phyloP scores from a whole-genome alignment of 92 coral and sea anemone genomes.

The Epizoanthus rinbou region DNA sequence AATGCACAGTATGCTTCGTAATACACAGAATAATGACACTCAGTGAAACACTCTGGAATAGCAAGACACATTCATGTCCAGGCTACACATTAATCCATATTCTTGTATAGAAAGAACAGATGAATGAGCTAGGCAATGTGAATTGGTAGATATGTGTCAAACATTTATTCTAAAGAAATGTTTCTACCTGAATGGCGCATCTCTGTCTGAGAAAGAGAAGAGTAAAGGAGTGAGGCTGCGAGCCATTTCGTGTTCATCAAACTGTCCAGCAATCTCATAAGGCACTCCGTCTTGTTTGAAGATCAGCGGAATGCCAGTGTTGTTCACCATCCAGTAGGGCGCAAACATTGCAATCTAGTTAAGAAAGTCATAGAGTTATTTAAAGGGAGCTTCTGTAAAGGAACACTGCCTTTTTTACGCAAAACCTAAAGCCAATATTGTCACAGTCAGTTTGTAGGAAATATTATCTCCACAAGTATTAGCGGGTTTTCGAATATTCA shows the following conservation, averaged over 20 bases:
- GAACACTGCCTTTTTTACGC: no score
- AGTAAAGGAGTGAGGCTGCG: slow-evolving; percentile 92
- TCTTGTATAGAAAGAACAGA: not conserved
- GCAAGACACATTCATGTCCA: no score
- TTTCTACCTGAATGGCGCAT: slow-evolving; percentile 76
- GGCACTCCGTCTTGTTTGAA: slow-evolving; percentile 87
- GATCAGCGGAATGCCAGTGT: slow-evolving; percentile 95
- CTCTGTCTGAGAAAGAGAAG: slow-evolving; percentile 91
- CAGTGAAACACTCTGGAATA: no score
- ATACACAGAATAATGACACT: no score
- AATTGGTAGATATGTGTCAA: no score
- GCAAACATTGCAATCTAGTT: slow-evolving; percentile 86
- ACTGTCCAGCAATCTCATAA: slow-evolving; percentile 93
- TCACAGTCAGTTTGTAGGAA: no score
- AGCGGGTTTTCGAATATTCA: no score
- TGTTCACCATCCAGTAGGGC: slow-evolving; percentile 98
- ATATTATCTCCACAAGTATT: no score
- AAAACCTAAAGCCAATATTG: no score
- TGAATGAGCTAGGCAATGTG: no score
- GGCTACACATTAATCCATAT: not conserved
- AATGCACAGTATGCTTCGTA: no score
- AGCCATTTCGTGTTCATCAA: slow-evolving; percentile 97
- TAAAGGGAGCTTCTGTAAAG: not conserved
- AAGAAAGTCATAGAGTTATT: not conserved
- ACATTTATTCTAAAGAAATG: no score